A percentile compares a stretch with the other conserved stretches of the same genome.
Conservation (phyloP, 2,113 vertebrate species). For the Atherinomorus stipes region DNA sequence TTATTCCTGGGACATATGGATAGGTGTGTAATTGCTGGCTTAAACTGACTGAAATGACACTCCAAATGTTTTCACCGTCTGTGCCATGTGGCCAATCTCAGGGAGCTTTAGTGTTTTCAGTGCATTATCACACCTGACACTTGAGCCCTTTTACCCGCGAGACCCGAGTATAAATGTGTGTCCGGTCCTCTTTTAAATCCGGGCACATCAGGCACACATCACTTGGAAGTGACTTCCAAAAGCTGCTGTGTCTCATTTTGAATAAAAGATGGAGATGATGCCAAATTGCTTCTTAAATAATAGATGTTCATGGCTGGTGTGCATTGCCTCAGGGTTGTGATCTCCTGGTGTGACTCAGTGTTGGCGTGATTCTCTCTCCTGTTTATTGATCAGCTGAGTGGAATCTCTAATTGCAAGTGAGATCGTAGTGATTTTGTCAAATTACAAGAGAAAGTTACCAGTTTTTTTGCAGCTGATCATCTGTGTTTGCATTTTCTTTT, state of each 20-base stretch:
- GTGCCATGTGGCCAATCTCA: not conserved
- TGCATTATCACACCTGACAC: not conserved
- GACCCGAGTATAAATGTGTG: no score
- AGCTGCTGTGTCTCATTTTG: slow-evolving; percentile 24
- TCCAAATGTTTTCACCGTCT: slow-evolving; percentile 6
- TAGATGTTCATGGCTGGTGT: slow-evolving; percentile 18
- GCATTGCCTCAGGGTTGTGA: not conserved
- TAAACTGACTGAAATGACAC: not conserved
- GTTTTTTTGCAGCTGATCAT: not conserved
- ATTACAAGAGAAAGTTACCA: not conserved
- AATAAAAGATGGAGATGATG: slow-evolving; percentile 50
- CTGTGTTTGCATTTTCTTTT: not conserved
- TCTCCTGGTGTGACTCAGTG: not conserved
- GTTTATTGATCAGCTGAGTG: slow-evolving; percentile 5
- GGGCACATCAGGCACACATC: slow-evolving; percentile 1
- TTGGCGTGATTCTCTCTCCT: not conserved
- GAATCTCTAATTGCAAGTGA: not conserved
- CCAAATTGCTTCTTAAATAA: slow-evolving; percentile 51
- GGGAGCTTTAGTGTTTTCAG: not conserved
- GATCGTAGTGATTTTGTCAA: not conserved
- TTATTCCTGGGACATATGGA: not conserved
- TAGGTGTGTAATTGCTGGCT: not conserved
- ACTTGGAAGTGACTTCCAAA: slow-evolving; percentile 22
- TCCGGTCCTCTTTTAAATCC: slow-evolving; percentile 1
- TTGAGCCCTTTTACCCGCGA: no score